Evolutionary conservation across 2,888 invertebrate genomes (phyloP), one percentile per base, ranked within the genome.

Genomic region (Hirtodrosophila histrioides): DNA sequence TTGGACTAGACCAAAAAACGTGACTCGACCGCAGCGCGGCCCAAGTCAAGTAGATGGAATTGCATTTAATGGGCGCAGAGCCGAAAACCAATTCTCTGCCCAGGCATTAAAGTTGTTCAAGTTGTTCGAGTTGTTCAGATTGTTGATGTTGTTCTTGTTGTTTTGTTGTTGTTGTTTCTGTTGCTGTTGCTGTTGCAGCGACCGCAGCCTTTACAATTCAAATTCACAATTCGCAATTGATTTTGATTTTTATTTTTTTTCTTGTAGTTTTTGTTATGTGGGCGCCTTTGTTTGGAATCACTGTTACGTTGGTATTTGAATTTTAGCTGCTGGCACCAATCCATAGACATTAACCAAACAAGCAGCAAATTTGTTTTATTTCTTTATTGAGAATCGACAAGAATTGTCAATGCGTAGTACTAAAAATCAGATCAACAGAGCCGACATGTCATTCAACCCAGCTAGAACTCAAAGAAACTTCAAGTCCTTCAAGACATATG

Each of bases 31-130:
- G 57, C 61, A 70, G 31, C 56, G 60, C 41, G 63, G 51, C 55
- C 67, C 61, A 63, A 80, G 67, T 80, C 84, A 81, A 86, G 81
- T 81, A 75, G 73, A 82, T 85, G 70, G 69, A 87, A 83, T 85
- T 83, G 82, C 87, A 82, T 82, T 82, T 86, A 83, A 85, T 87
- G 88, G 88, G 76, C 76, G 75, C 65, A 58, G 31, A 31, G 7
- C 54, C 68, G 24, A 65, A 63, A 58, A 60, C 56, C 82, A 72
- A 82, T 80, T 70, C 74, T 70, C 49, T 61, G 75, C 11, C 62
- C 75, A 65, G 67, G 66, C 78, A 71, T 49, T 65, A 57, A 65
- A 70, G 57, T 63, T 69, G 74, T 65, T 53, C 62, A 54, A 45
- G 68, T 69, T 54, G 51, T 66, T 56, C 49, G 39, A 37, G 56